phyloP scores from a whole-genome alignment of 2,888 invertebrate genomes.

The Dugesia japonica region DNA sequence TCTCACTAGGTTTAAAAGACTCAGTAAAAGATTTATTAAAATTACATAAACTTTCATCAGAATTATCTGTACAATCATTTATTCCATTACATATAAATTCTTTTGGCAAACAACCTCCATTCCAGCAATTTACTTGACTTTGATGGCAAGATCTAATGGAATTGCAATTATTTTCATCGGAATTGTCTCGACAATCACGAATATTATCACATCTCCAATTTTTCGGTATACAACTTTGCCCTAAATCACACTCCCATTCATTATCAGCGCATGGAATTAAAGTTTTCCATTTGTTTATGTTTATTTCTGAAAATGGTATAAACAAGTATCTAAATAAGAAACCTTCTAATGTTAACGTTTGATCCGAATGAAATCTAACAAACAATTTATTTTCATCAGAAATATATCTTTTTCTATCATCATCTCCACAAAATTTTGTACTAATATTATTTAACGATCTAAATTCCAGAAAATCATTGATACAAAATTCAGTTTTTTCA shows the following conservation, averaged over 20 bases:
- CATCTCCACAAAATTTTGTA: slow-evolving; percentile 8
- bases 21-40: neutral
- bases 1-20: neutral
- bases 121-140: neutral
- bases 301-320: neutral
- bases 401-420: neutral
- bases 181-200: slow-evolving; percentile 20
- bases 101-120: neutral
- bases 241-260: neutral
- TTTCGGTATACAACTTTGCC: neutral
- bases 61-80: neutral
- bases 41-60: neutral
- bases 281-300: neutral
- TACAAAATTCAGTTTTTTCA: neutral
- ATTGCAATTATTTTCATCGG: neutral
- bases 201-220: slow-evolving; percentile 23
- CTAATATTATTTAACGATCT: neutral
- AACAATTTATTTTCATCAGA: neutral
- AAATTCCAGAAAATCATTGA: neutral
- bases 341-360: neutral
- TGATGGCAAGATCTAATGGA: neutral
- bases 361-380: neutral
- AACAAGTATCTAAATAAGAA: neutral
- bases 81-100: neutral
- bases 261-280: neutral